phyloP scores from a whole-genome alignment of 2,113 vertebrate genomes.

The Antechinus stuartii region DNA sequence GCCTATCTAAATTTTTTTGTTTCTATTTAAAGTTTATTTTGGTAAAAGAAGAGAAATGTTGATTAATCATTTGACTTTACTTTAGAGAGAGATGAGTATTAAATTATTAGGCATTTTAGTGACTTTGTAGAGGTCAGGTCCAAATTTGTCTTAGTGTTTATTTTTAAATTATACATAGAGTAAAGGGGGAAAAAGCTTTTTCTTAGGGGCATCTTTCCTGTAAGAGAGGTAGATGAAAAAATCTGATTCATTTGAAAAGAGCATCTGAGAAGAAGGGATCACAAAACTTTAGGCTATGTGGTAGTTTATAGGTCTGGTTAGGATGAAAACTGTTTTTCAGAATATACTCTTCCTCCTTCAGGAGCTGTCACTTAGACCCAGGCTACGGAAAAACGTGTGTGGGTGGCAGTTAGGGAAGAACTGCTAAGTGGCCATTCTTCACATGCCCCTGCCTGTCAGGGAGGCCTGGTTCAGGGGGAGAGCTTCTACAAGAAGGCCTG shows the following conservation, averaged over 20 bases:
- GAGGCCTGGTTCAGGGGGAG: neutral
- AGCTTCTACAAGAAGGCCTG: neutral
- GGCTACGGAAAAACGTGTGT: constrained; percentile 8
- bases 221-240: neutral
- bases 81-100: neutral
- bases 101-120: neutral
- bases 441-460: neutral
- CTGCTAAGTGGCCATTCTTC: neutral
- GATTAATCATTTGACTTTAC: neutral
- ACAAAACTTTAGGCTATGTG: neutral
- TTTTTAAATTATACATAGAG: neutral
- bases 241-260: neutral
- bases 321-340: neutral
- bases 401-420: constrained; percentile 15
- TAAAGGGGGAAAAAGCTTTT: neutral
- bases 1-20: neutral
- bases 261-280: neutral
- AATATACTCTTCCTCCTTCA: neutral
- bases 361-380: neutral
- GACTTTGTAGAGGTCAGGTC: neutral
- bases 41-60: neutral
- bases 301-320: neutral
- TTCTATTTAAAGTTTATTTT: neutral
- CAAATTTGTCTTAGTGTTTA: neutral
- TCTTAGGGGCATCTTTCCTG: neutral